These are phyloP conservation scores for Ardeotis arabs DNA, from an alignment of 2,113 vertebrate genomes.

Conservation along the genomic window DNA sequence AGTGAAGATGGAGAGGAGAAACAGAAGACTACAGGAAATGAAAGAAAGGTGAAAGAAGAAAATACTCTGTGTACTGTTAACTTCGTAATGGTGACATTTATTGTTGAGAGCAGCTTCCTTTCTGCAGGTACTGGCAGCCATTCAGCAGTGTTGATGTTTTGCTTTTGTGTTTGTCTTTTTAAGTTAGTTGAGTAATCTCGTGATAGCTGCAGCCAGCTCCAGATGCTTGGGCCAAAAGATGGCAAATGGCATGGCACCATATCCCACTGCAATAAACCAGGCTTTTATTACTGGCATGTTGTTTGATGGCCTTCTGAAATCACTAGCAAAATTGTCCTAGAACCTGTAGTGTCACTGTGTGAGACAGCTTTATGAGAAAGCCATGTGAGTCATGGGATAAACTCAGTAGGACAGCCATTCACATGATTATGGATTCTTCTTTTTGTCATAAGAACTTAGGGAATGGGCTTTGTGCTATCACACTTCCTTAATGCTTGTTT, in stretches of 20 bases:
- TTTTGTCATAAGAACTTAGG: neutral
- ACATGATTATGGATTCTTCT: neutral
- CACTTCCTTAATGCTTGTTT: neutral
- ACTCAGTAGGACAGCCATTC: neutral
- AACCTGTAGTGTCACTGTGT: neutral
- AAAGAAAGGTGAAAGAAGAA: neutral
- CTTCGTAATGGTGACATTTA: neutral
- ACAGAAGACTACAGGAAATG: neutral
- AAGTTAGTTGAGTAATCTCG: neutral
- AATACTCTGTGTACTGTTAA: neutral
- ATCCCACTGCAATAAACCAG: neutral
- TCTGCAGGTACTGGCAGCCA: neutral
- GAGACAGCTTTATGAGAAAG: neutral
- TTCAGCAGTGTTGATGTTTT: neutral
- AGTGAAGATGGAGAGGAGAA: neutral
- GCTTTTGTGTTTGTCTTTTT: neutral
- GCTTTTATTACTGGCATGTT: neutral
- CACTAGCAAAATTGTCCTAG: neutral
- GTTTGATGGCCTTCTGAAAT: neutral
- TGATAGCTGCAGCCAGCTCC: neutral
- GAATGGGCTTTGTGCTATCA: neutral
- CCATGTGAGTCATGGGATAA: neutral
- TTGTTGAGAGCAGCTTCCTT: neutral
- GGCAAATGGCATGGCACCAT: neutral
- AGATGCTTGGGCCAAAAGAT: neutral